Percentiles rank a stretch among this genome's conserved stretches.
phyloP scores from a whole-genome alignment of 2,888 invertebrate species.

The Cistogaster globosa region DNA sequence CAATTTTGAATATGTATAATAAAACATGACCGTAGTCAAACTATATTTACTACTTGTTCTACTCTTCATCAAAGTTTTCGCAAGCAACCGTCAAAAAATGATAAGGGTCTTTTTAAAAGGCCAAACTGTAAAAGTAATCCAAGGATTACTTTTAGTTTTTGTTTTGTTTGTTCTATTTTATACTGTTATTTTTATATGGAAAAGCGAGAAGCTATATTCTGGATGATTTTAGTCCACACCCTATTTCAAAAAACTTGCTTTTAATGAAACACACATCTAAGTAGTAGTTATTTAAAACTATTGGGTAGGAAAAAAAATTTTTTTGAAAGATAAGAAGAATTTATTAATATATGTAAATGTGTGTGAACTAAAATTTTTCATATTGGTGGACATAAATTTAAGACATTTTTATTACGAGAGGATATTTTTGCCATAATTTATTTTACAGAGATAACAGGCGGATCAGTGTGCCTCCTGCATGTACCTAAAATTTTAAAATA shows the following conservation, averaged over 20 bases:
- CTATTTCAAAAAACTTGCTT: neutral
- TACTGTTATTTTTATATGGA: constrained; percentile 18
- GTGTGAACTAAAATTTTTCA: too few species aligned
- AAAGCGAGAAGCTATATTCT: neutral
- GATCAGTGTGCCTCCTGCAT: too few species aligned
- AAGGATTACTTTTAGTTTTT: constrained; percentile 17
- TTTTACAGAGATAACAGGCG: too few species aligned
- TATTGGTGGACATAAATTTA: too few species aligned
- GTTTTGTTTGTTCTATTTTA: constrained; percentile 23
- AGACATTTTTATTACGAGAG: too few species aligned
- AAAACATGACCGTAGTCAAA: constrained; percentile 30
- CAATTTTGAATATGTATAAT: constrained; percentile 38
- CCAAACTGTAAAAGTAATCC: constrained; percentile 36
- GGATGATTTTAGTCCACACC: neutral
- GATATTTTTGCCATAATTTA: too few species aligned
- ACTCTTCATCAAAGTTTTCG: constrained; percentile 29
- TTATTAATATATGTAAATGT: too few species aligned
- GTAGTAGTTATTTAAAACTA: neutral
- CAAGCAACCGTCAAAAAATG: constrained; percentile 37
- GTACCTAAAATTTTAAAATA: too few species aligned
- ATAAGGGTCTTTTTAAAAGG: constrained; percentile 63
- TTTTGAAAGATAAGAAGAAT: too few species aligned
- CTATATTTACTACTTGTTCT: constrained; percentile 1
- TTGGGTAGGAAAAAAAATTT: neutral
- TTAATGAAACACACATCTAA: neutral